Percentiles rank a stretch among this genome's conserved stretches.
Conservation (phyloP, 1,140 invertebrate genomes). For the Diorhabda elongata region DNA sequence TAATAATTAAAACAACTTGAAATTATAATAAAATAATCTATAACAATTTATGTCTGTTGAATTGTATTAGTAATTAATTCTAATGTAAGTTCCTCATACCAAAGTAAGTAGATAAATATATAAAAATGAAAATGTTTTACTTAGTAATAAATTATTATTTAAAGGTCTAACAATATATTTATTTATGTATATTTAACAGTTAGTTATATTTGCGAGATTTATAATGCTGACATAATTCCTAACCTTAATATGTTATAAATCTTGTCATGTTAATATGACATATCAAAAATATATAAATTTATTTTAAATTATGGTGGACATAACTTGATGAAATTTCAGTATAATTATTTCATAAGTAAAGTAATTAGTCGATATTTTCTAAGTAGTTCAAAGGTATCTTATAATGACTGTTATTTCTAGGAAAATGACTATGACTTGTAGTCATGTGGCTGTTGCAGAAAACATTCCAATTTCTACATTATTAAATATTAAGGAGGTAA, state of each 20-base stretch:
- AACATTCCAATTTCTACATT: slow-evolving; percentile 36
- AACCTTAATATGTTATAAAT: not conserved
- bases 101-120: no score
- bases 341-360: not conserved
- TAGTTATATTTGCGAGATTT: not conserved
- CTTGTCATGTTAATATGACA: not conserved
- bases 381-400: not conserved
- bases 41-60: not conserved
- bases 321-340: not conserved
- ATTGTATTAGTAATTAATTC: not conserved
- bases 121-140: no score
- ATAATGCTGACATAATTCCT: not conserved
- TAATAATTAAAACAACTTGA: not conserved
- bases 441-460: slow-evolving; percentile 26
- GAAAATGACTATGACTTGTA: slow-evolving; percentile 27
- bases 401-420: slow-evolving; percentile 10
- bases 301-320: not conserved
- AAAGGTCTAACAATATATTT: no score
- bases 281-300: slow-evolving; percentile 1
- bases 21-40: not conserved
- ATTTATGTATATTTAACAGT: no score
- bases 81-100: no score
- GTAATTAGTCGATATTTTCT: not conserved
- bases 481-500: slow-evolving; percentile 36
- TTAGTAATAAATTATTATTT: no score